Evolutionary conservation across 2,888 invertebrate genomes (phyloP).

Genomic region (Tyria jacobaeae): DNA sequence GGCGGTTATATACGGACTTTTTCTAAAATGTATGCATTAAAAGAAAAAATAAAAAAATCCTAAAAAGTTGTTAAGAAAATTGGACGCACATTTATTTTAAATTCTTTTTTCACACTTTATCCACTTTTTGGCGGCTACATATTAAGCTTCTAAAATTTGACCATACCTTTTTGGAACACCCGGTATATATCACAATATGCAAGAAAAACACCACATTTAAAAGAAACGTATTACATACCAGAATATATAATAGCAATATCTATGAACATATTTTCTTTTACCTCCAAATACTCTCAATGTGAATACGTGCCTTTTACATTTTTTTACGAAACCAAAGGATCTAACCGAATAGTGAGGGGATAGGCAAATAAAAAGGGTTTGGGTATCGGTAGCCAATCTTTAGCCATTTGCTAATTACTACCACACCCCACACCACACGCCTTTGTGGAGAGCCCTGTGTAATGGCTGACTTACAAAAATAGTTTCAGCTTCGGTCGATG

Average conservation of each 20-base stretch:
- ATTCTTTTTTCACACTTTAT: no score
- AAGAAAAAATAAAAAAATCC: no score
- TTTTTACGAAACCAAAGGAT: slow-evolving; percentile 49
- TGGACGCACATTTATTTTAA: no score
- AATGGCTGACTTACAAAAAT: slow-evolving; percentile 43
- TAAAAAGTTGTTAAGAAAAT: no score
- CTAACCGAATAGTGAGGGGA: slow-evolving; percentile 51
- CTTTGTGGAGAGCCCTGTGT: slow-evolving; percentile 60
- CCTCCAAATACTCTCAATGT: neutral
- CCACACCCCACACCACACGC: slow-evolving; percentile 53
- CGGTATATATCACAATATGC: no score
- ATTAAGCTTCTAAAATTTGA: no score
- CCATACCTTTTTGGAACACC: no score
- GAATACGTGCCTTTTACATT: slow-evolving; percentile 31
- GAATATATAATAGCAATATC: neutral
- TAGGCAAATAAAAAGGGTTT: slow-evolving; percentile 44
- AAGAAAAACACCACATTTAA: neutral
- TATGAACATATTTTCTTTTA: neutral
- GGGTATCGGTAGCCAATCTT: slow-evolving; percentile 63
- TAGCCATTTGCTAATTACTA: slow-evolving; percentile 82
- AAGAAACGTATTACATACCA: neutral
- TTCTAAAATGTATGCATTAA: no score
- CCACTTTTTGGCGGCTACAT: no score
- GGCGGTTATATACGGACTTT: no score
- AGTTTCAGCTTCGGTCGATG: slow-evolving; percentile 18